phyloP scores from a whole-genome alignment of 2,113 vertebrate species.

The Raja brachyura region DNA sequence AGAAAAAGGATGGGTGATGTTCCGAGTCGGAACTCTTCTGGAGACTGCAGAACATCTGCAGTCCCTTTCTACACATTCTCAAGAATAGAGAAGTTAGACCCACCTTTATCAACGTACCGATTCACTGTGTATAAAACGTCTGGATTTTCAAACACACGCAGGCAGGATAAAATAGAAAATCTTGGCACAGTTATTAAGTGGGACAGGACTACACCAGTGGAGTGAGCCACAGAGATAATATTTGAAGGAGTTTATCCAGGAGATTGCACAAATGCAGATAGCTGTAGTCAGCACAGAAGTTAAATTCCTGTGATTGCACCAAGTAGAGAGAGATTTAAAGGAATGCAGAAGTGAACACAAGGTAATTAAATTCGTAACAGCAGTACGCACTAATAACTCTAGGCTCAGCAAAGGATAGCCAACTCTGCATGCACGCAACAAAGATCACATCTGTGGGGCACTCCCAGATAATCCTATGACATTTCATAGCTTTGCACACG shows the following conservation, averaged over 20 bases:
- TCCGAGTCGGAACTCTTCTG: too few species aligned
- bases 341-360: not conserved
- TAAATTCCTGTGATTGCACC: not conserved
- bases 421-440: not conserved
- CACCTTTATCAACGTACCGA: not conserved
- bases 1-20: too few species aligned
- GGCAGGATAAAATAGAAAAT: not conserved
- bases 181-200: not conserved
- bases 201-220: not conserved
- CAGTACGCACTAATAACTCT: not conserved
- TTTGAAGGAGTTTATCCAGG: not conserved
- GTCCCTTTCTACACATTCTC: not conserved
- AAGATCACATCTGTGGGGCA: not conserved
- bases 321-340: not conserved
- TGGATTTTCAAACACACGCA: not conserved
- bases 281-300: not conserved
- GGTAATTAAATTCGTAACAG: conserved; percentile 18
- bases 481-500: not conserved
- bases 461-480: not conserved
- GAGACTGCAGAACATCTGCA: too few species aligned
- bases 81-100: not conserved
- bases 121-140: not conserved
- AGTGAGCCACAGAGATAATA: not conserved
- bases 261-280: not conserved
- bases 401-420: conserved; percentile 6